Base-by-base conservation (phyloP, 2,113 vertebrate species). In the Cyanocitta stelleri region DNA sequence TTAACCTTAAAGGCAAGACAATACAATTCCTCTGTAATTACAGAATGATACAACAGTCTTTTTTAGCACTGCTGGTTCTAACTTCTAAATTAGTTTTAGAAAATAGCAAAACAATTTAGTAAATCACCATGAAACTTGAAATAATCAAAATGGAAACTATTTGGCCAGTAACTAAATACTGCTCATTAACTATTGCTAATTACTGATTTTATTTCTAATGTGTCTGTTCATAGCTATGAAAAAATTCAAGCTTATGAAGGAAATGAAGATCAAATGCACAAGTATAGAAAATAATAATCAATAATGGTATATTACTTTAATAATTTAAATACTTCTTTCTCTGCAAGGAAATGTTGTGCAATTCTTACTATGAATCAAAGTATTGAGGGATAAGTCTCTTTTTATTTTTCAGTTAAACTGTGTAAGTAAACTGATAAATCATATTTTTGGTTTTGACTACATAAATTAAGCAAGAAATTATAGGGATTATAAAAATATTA, bases 381-480 rank as follows among this genome's bases (percentile, higher is more conserved):
- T 58, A n/a, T 16, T 55, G 19, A 4, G 1, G 2, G 1, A 3
- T 10, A 9, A 17, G 1, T 35, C 3, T 67, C 7, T 39, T 54
- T 33, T 33, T 32, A 43, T 52, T 88, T 61, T 46, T 29, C 3
- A 1, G 8, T 56, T 64, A 22, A 96, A 72, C 30, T 35, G 5
- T 74, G 12, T 66, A 73, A 68, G 7, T 23, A 69, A 86, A 86
- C 6, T 23, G 44, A 20, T 41, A 85, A 48, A 21, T 8, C 0
- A 1, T 35, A 16, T 27, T 86, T 93, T 83, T 30, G 3, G 2
- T 69, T 71, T 39, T 52, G 24, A 37, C 17, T 16, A n/a, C 18
- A 76, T 2, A 68, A 15, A 51, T 55, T 54, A 49, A 76, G 55
- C 7, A 48, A 85, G 35, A 79, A 63, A 73, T 41, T 69, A 30